phyloP scores from a whole-genome alignment of 2,113 vertebrate species.

The Callochromis pleurospilus region DNA sequence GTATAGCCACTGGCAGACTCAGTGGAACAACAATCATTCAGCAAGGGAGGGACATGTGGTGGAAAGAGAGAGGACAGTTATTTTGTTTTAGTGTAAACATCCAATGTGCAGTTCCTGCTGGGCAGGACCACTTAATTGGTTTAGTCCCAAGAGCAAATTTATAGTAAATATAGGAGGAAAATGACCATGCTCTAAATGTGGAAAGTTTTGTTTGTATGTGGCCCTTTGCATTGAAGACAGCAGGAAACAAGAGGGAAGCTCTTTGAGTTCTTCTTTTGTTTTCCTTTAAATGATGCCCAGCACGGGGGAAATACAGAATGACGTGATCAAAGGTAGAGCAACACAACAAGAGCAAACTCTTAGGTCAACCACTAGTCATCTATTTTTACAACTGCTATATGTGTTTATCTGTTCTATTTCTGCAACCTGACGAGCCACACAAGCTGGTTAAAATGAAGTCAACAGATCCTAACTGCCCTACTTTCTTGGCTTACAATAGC shows the following conservation, averaged over 20 bases:
- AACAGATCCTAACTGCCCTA: neutral
- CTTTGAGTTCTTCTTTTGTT: neutral
- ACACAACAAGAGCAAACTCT: neutral
- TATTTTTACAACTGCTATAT: constrained; percentile 41
- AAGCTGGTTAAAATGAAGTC: neutral
- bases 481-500: neutral
- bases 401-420: constrained; percentile 52
- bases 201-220: neutral
- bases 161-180: neutral
- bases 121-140: neutral
- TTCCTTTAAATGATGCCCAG: neutral
- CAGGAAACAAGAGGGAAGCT: neutral
- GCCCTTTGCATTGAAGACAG: neutral
- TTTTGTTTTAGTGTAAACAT: constrained; percentile 53
- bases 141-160: neutral
- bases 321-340: neutral
- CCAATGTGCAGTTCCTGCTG: constrained; percentile 4
- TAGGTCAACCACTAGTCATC: neutral
- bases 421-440: constrained; percentile 9
- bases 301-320: neutral
- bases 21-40: constrained; percentile 35
- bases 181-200: neutral
- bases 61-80: constrained; percentile 12
- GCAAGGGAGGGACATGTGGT: constrained; percentile 14
- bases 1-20: constrained; percentile 8